These are phyloP conservation scores for Pterophyllum scalare DNA, from an alignment of 2,113 vertebrate species.

Conservation along the genomic window DNA sequence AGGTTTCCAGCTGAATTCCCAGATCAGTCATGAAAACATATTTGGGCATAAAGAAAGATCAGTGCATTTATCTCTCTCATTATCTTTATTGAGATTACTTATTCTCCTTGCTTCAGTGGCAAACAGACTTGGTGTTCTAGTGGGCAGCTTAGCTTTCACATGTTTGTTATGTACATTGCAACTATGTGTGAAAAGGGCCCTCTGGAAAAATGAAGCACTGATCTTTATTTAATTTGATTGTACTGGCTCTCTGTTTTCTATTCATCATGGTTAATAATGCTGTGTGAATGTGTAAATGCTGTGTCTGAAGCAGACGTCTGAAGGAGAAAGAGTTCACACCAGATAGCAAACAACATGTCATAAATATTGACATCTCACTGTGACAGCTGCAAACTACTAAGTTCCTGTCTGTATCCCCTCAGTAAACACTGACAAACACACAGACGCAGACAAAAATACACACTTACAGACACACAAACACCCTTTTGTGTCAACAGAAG, in stretches of 20 bases:
- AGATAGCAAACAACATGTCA: constrained; percentile 65
- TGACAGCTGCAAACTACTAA: constrained; percentile 72
- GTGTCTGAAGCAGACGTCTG: constrained; percentile 55
- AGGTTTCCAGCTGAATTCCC: neutral
- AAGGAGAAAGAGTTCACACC: constrained; percentile 58
- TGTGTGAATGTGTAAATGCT: constrained; percentile 43
- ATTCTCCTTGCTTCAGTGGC: neutral
- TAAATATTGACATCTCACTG: constrained; percentile 74
- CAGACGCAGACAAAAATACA: constrained; percentile 14
- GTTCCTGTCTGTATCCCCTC: constrained; percentile 64
- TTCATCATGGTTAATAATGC: neutral
- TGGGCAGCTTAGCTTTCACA: neutral
- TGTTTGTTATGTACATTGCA: neutral
- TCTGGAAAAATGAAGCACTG: neutral
- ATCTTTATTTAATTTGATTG: constrained; percentile 18
- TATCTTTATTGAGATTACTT: neutral
- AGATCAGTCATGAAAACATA: neutral
- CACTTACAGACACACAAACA: constrained; percentile 34
- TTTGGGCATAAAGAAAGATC: neutral
- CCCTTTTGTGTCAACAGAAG: constrained; percentile 66
- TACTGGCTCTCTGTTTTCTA: neutral
- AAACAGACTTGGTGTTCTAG: neutral
- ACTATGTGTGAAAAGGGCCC: neutral
- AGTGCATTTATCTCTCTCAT: neutral
- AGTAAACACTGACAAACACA: constrained; percentile 54